Evolutionary conservation across 1,140 invertebrate genomes (phyloP).

Genomic region (Teleogryllus occipitalis): DNA sequence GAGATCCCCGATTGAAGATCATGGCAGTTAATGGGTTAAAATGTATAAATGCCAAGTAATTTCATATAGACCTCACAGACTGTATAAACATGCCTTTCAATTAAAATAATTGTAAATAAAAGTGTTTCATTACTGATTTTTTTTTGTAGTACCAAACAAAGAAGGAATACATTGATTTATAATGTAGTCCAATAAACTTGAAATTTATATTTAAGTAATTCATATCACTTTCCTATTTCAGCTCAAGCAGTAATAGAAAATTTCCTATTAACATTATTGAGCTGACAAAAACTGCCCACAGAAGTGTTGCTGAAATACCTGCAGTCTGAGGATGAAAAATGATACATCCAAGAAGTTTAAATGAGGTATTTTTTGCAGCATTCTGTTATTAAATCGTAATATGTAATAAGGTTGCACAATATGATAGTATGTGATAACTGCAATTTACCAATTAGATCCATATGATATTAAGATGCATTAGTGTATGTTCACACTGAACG

Average conservation of each 20-base stretch:
- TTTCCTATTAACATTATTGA: slow-evolving; percentile 29
- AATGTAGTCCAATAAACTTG: slow-evolving; percentile 19
- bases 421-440: too few species aligned
- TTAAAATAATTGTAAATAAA: background rate
- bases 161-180: background rate
- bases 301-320: too few species aligned
- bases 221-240: slow-evolving; percentile 26
- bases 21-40: too few species aligned
- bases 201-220: slow-evolving; percentile 10
- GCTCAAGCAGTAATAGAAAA: slow-evolving; percentile 43
- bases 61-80: background rate
- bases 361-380: too few species aligned
- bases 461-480: too few species aligned
- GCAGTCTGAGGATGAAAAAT: too few species aligned
- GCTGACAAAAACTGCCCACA: background rate
- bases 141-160: background rate
- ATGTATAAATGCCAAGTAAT: background rate
- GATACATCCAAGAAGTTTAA: too few species aligned
- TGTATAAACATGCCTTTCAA: background rate
- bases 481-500: too few species aligned
- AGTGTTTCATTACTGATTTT: background rate
- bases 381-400: too few species aligned
- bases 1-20: too few species aligned
- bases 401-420: too few species aligned
- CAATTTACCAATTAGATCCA: too few species aligned